These are phyloP conservation scores for Eurytoma adleriae DNA, from an alignment of 2,888 invertebrate species.

Conservation along the genomic window DNA sequence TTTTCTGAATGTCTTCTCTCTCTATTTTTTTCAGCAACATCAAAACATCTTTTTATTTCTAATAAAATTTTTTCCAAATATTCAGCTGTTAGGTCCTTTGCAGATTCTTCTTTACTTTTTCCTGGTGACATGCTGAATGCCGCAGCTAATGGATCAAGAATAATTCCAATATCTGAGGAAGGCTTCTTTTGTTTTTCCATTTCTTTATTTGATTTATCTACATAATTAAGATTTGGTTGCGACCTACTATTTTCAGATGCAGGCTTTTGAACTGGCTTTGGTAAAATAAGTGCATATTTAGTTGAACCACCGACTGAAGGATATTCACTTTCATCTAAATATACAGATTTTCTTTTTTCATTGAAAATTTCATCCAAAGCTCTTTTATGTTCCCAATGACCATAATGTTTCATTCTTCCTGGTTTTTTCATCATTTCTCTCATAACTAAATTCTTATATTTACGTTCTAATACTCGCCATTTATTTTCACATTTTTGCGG, in stretches of 20 bases:
- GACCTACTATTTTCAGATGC: constrained; percentile 24
- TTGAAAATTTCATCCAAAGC: constrained; percentile 70
- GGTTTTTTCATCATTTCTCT: constrained; percentile 70
- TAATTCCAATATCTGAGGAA: background rate
- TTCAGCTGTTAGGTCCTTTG: background rate
- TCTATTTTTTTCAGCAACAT: constrained; percentile 61
- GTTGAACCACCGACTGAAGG: constrained; percentile 57
- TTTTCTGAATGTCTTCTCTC: constrained; percentile 66
- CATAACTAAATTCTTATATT: constrained; percentile 70
- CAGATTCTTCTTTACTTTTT: background rate
- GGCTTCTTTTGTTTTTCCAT: constrained; percentile 2
- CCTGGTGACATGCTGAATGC: background rate
- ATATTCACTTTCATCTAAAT: constrained; percentile 63
- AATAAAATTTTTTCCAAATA: constrained; percentile 54
- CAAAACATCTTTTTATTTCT: constrained; percentile 63
- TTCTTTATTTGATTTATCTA: background rate
- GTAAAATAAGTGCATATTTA: constrained; percentile 56
- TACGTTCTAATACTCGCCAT: constrained; percentile 71
- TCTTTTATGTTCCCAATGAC: constrained; percentile 71
- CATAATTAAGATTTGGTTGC: no score
- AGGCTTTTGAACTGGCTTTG: constrained; percentile 50
- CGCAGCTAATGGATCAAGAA: constrained; percentile 10
- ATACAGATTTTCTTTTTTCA: constrained; percentile 64
- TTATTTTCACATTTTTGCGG: constrained; percentile 73
- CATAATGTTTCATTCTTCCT: constrained; percentile 70